Conservation (phyloP, 1,140 invertebrate genomes). For the Orchesella cincta region DNA sequence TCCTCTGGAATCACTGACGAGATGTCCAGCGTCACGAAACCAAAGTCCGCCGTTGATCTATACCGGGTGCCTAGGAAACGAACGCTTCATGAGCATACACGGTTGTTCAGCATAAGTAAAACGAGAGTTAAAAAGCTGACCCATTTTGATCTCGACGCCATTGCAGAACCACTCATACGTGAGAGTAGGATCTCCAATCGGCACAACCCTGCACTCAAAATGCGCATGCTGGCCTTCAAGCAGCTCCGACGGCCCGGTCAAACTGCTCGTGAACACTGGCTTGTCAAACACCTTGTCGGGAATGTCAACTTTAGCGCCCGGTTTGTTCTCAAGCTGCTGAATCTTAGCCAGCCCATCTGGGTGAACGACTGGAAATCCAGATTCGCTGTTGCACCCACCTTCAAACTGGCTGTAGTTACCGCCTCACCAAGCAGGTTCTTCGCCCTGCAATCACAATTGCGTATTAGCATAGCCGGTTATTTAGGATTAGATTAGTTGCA, state of each 20-base stretch:
- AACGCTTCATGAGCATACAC: neutral
- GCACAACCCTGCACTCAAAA: conserved; percentile 94
- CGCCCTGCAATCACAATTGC: too few species aligned
- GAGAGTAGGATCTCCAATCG: conserved; percentile 86
- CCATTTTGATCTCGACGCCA: conserved; percentile 86
- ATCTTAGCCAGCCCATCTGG: conserved; percentile 93
- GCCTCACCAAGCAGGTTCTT: conserved; percentile 89
- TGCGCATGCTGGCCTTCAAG: conserved; percentile 92
- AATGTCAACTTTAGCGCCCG: conserved; percentile 61
- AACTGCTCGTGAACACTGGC: conserved; percentile 86
- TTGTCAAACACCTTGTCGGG: conserved; percentile 79
- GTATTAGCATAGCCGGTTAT: too few species aligned
- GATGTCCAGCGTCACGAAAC: conserved; percentile 90
- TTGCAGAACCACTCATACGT: conserved; percentile 94
- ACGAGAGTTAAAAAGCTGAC: conserved; percentile 57
- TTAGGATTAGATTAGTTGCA: too few species aligned
- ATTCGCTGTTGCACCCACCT: conserved; percentile 61
- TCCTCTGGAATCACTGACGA: conserved; percentile 84
- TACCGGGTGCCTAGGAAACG: conserved; percentile 70
- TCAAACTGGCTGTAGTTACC: conserved; percentile 87
- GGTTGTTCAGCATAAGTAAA: neutral
- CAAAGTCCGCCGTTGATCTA: conserved; percentile 88
- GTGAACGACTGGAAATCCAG: conserved; percentile 79
- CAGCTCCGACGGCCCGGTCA: conserved; percentile 85
- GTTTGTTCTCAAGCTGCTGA: conserved; percentile 81